Conservation (phyloP, 2,888 invertebrate genomes). For the Rhogogaster chlorosoma region DNA sequence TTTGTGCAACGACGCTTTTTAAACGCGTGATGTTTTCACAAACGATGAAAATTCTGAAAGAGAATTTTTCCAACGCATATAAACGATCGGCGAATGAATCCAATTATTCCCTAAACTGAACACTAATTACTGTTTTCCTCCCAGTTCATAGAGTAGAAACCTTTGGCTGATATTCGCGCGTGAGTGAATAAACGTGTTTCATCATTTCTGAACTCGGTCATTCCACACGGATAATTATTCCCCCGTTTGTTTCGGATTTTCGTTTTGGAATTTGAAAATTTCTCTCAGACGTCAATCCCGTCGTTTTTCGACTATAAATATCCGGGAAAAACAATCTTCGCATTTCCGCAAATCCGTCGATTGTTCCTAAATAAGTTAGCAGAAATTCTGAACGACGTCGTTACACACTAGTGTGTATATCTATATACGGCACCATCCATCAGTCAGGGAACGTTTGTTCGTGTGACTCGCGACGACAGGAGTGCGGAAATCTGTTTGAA, state of each 20-base stretch:
- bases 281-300: too few relatives aligned
- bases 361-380: background rate
- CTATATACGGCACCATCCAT: background rate
- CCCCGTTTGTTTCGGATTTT: background rate
- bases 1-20: too few relatives aligned
- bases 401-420: background rate
- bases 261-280: too few relatives aligned
- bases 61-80: background rate
- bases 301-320: background rate
- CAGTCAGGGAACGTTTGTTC: background rate
- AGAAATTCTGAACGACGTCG: background rate
- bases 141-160: background rate
- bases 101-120: background rate
- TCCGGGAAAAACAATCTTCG: background rate
- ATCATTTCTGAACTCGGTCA: background rate
- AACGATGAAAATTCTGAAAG: background rate
- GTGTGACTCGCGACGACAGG: constrained; percentile 6
- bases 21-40: too few relatives aligned
- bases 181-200: background rate
- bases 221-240: background rate
- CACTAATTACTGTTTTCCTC: background rate
- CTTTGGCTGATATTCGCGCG: background rate
- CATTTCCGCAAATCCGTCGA: background rate
- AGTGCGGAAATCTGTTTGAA: constrained; percentile 40
- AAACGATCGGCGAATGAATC: background rate